These are phyloP conservation scores for Microtus montanus DNA, from an alignment of 2,113 vertebrate genomes.

Conservation along the genomic window DNA sequence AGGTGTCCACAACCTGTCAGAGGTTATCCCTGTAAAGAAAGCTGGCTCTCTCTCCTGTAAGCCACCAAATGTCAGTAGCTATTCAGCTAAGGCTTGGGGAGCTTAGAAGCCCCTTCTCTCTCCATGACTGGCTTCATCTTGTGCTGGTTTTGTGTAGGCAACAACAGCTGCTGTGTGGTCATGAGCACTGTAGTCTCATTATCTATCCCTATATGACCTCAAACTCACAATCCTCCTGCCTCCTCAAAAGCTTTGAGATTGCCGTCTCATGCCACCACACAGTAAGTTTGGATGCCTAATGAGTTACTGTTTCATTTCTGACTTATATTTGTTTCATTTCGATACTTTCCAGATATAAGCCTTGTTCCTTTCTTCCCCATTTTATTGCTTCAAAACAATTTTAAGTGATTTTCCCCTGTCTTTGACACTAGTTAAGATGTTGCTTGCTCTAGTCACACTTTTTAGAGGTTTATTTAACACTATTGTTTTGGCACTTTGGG, in stretches of 20 bases:
- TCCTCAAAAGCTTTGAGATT: too few relatives aligned
- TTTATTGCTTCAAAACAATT: slow-evolving; percentile 14
- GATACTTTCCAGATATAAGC: not conserved
- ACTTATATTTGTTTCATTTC: not conserved
- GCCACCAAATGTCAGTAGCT: not conserved
- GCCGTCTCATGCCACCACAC: fast-evolving
- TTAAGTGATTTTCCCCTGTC: slow-evolving; percentile 1
- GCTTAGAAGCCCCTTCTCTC: too few relatives aligned
- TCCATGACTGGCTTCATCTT: not conserved
- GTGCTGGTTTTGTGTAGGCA: not conserved
- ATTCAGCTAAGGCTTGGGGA: not conserved
- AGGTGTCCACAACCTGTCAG: not conserved
- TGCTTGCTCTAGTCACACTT: too few relatives aligned
- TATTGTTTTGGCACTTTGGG: too few relatives aligned
- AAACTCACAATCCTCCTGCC: too few relatives aligned
- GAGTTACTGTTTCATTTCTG: not conserved
- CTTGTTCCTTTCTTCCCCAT: not conserved
- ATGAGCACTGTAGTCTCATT: too few relatives aligned
- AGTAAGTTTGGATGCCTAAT: not conserved
- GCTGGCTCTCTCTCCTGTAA: not conserved
- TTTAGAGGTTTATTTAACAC: too few relatives aligned
- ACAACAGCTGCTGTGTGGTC: not conserved
- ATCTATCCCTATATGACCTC: not conserved
- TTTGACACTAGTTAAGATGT: not conserved
- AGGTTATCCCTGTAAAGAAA: not conserved